A percentile compares a stretch with the other conserved stretches of the same genome.
Conservation (phyloP, 2,797 vertebrate species). For the Crax fasciolata region DNA sequence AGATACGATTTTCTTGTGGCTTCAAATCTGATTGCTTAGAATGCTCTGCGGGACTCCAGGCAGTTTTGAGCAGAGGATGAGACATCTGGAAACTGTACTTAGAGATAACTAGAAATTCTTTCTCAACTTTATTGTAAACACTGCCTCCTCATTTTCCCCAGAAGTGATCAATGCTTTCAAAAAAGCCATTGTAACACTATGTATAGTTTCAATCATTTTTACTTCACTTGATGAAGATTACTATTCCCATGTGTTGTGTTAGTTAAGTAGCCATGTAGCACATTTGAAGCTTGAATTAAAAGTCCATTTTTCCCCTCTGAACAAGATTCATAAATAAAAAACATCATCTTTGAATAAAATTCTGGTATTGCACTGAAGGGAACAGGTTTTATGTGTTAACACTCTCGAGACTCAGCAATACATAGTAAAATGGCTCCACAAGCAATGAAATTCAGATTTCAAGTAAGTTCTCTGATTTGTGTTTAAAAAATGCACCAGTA, state of each 20-base stretch:
- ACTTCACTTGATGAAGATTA: slow-evolving; percentile 48
- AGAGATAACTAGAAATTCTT: neutral
- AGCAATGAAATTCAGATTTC: slow-evolving; percentile 1
- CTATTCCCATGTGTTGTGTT: slow-evolving; percentile 60
- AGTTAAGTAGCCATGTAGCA: slow-evolving; percentile 48
- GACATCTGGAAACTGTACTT: neutral
- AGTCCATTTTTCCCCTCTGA: slow-evolving; percentile 27
- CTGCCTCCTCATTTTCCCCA: neutral
- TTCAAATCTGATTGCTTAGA: neutral
- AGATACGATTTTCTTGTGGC: neutral
- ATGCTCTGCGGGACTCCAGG: neutral
- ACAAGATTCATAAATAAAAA: slow-evolving; percentile 73
- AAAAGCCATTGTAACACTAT: slow-evolving; percentile 37
- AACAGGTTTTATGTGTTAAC: slow-evolving; percentile 44
- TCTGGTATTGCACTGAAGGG: slow-evolving; percentile 8
- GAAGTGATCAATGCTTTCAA: slow-evolving; percentile 3
- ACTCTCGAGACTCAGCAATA: neutral
- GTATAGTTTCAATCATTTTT: slow-evolving; percentile 44
- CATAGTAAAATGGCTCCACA: neutral
- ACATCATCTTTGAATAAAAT: slow-evolving; percentile 43
- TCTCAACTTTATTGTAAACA: neutral
- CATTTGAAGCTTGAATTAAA: slow-evolving; percentile 60
- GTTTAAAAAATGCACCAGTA: neutral
- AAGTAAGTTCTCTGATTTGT: neutral
- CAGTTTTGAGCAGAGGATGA: neutral